phyloP scores from a whole-genome alignment of 2,113 vertebrate species.

The Mormoops blainvillei region DNA sequence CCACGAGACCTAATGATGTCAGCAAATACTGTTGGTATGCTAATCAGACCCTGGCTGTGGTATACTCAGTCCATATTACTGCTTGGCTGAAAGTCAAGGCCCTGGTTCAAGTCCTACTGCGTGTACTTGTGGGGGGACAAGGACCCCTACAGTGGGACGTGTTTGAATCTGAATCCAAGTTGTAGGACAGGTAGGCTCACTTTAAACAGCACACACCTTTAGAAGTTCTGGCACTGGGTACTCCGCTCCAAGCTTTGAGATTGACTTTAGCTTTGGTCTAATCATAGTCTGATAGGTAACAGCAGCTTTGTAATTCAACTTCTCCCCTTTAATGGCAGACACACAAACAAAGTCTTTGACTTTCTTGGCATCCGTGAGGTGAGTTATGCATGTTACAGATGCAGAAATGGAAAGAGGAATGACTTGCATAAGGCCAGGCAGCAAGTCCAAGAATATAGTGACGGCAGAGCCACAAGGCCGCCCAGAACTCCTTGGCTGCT shows the following conservation, averaged over 20 bases:
- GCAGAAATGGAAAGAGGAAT: neutral
- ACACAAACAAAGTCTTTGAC: conserved; percentile 48
- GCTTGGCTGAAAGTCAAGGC: neutral
- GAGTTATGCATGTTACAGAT: conserved; percentile 48
- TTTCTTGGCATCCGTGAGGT: conserved; percentile 39
- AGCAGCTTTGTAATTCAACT: neutral
- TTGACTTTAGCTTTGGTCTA: conserved; percentile 17
- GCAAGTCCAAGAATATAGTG: neutral
- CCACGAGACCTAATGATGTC: neutral
- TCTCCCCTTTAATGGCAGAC: neutral
- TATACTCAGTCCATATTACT: neutral
- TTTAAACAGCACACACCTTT: neutral
- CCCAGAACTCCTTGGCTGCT: neutral
- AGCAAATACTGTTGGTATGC: neutral
- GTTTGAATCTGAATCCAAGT: neutral
- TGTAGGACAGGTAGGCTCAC: neutral
- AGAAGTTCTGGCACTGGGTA: neutral
- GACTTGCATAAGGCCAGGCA: neutral
- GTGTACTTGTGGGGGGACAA: neutral
- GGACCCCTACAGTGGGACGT: neutral
- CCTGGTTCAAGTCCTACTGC: neutral
- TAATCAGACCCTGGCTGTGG: neutral
- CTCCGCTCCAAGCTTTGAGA: neutral
- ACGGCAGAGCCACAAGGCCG: fast-evolving
- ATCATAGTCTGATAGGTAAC: neutral